Base-by-base conservation (phyloP, 1,140 invertebrate genomes). In the Caenorhabditis briggsae region DNA sequence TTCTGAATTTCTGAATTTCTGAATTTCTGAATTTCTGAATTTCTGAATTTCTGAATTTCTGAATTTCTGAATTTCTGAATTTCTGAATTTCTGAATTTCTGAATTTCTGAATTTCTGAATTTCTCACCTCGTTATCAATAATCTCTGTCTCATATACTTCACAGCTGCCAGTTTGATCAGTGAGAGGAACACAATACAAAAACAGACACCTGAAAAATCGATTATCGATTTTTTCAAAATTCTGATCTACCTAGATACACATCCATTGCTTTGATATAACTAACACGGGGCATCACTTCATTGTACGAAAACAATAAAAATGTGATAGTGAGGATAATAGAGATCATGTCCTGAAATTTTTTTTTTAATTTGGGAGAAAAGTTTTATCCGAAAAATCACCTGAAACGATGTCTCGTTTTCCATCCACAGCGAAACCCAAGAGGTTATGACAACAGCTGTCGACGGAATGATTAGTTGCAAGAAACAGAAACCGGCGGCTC, bases 301-400 rank as follows among this genome's bases (percentile, higher is more conserved):
- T 98, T 98, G 61, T 83, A 85, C 90, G 96, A 97, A 89, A 97
- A 98, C 96, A 98, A 98, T 89, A 98, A 95, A 88, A 97, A 98
- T 90, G 97, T 98, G 96, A 98, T 98, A 91, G 97, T 98, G 93
- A 98, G 95, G 93, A 98, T 93, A 33, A 89, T 96, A 93, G 88
- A 98, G 93, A 96, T 97, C 92, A 98, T 97, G 92, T 96, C 88
- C 89, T 85, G 86, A 83, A 92, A 18, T 64, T 23, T n/a, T 53
- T 18, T 16, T 61, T n/a, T n/a, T n/a, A n/a, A n/a, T n/a, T n/a
- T n/a, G n/a, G n/a, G n/a, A n/a, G n/a, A n/a, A n/a, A n/a, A n/a
- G n/a, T n/a, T n/a, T 55, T 55, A 53, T 53, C 50, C 9, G 20
- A 23, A 82, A 48, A 46, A 8, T 50, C 64, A 85, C 58, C 41